Percentiles rank a stretch among this genome's conserved stretches.
These are phyloP conservation scores for Protodeltote pygarga DNA, from an alignment of 2,888 invertebrate genomes.

Conservation along the genomic window DNA sequence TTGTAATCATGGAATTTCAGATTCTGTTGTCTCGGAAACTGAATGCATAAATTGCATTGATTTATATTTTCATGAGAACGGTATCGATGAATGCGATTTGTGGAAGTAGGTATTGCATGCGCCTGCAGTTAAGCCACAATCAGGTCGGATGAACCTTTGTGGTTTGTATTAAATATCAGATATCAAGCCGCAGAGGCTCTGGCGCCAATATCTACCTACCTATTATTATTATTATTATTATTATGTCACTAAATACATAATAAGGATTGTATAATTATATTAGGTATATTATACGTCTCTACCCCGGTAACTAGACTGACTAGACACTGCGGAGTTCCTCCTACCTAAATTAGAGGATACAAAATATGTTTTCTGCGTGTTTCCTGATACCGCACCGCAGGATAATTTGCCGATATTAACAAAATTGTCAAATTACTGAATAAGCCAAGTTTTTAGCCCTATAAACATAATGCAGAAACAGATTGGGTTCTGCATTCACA, in stretches of 20 bases:
- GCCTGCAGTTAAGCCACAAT: slow-evolving; percentile 68
- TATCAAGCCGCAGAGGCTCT: slow-evolving; percentile 58
- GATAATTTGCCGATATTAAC: too few relatives aligned
- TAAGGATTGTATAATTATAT: not conserved
- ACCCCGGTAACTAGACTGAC: too few relatives aligned
- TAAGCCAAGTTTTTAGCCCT: too few relatives aligned
- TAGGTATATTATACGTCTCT: too few relatives aligned
- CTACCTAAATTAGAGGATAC: too few relatives aligned
- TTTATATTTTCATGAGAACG: slow-evolving; percentile 20
- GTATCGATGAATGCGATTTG: slow-evolving; percentile 14
- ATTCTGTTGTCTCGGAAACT: slow-evolving; percentile 20
- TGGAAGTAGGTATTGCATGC: slow-evolving; percentile 40
- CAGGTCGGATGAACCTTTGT: slow-evolving; percentile 69
- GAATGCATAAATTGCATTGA: slow-evolving; percentile 10
- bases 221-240: not conserved
- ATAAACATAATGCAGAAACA: too few relatives aligned
- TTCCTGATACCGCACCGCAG: too few relatives aligned
- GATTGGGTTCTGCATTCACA: too few relatives aligned
- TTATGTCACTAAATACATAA: not conserved
- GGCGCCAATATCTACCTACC: not conserved
- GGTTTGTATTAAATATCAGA: slow-evolving; percentile 68
- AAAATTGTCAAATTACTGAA: too few relatives aligned
- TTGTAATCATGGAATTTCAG: slow-evolving; percentile 7
- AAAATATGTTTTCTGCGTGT: too few relatives aligned
- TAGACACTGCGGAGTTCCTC: too few relatives aligned